Evolutionary conservation across 2,888 invertebrate genomes (phyloP).

Genomic region (Pegoplata infirma): DNA sequence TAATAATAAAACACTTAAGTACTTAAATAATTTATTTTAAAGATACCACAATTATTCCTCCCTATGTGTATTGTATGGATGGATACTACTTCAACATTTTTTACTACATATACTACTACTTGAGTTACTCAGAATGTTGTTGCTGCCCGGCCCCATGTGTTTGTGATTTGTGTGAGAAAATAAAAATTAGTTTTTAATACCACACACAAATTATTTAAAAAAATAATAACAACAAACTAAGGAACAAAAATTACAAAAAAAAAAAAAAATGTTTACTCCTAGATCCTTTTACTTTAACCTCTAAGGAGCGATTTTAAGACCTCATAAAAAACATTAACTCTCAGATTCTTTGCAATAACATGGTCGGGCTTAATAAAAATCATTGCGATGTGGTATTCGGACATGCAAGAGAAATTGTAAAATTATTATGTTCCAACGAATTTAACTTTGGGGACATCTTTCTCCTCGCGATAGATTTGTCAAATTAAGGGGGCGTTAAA

Average conservation of each 20-base stretch:
- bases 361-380: no score
- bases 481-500: no score
- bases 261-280: neutral
- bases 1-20: constrained; percentile 58
- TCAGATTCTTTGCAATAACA: no score
- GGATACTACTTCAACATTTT: neutral
- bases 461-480: no score
- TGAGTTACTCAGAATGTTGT: constrained; percentile 19
- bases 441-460: no score
- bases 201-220: constrained; percentile 44
- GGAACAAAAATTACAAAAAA: constrained; percentile 3
- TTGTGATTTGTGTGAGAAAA: constrained; percentile 52
- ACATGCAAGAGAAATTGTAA: no score
- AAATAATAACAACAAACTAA: neutral
- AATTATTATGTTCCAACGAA: no score
- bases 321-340: no score
- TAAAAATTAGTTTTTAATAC: constrained; percentile 38
- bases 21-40: constrained; percentile 53
- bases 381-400: no score
- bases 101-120: constrained; percentile 5
- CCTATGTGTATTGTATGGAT: no score
- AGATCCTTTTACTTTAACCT: constrained; percentile 9
- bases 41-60: constrained; percentile 7
- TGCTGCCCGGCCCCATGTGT: constrained; percentile 47
- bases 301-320: no score